Evolutionary conservation across 2,888 invertebrate species (phyloP), one percentile per base, ranked within the genome.

Genomic region (Lycia hirtaria): DNA sequence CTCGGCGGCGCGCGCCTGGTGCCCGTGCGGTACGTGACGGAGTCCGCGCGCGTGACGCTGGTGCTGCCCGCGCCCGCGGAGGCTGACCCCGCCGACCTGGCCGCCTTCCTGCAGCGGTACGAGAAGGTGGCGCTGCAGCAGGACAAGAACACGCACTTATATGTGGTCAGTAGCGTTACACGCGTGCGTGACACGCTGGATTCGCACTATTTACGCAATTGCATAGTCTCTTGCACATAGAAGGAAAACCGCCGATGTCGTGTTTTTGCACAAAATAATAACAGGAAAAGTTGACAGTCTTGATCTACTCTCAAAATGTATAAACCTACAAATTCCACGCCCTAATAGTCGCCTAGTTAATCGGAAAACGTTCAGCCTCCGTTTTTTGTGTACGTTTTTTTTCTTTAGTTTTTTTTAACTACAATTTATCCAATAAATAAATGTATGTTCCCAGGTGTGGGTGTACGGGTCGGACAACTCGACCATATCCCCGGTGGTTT

Each of bases 11-110:
- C 98, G 6, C 97, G 98, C 79, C 94, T 99, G 57, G 94, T 98
- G 32, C 96, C 97, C 1, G 97, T 98, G 80, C 98, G 98, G 0
- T 99, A 98, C 88, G 98, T 99, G 0, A 99, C 98, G 0, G 99
- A 99, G 93, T 97, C 96, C 83, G 95, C 96, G 4, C 93, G 97
- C 65, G 93, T 98, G 3, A 94, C 95, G 56, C 91, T 98, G 64
- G 85, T 98, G 67, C 84, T 98, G 63, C 95, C 96, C 0, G 92
- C 96, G 3, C 70, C 71, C 33, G 92, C 93, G 69, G 85, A 88
- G 19, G 44, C n/a, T 14, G 17, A 28, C 41, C 30, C 12, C 2
- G 92, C 93, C 68, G 86, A 94, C 48, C 94, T 94, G 3, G 79
- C 93, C 17, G 89, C 92, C 22, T 97, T 98, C 85, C 92, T 98